phyloP scores from a whole-genome alignment of 2,797 vertebrate species.

The Sebastes jordani region DNA sequence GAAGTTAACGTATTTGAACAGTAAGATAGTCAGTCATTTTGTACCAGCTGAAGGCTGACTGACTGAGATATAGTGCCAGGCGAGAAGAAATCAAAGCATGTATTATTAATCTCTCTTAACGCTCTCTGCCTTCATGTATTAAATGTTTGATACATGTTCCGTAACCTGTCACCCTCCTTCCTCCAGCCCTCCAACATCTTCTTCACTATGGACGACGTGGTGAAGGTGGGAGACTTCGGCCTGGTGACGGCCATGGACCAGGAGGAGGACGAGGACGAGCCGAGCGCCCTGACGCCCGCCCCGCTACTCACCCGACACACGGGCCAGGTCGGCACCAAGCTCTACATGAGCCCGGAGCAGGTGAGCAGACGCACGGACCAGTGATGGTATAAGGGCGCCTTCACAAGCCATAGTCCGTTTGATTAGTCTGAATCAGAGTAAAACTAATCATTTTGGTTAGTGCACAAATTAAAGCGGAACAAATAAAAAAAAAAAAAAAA shows the following conservation, averaged over 20 bases:
- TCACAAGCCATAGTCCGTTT: too few relatives aligned
- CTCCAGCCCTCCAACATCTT: constrained; percentile 98
- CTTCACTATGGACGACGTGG: constrained; percentile 97
- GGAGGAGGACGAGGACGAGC: constrained; percentile 95
- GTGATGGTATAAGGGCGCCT: too few relatives aligned
- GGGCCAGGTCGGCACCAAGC: constrained; percentile 97
- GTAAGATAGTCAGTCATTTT: background rate
- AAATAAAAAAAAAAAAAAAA: too few relatives aligned
- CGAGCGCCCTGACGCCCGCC: constrained; percentile 89
- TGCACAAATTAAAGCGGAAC: too few relatives aligned
- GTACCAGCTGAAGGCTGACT: too few relatives aligned
- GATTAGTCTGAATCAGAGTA: too few relatives aligned
- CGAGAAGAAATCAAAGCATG: too few relatives aligned
- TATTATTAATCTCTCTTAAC: background rate
- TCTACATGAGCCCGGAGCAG: constrained; percentile 99
- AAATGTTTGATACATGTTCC: background rate
- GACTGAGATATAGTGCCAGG: too few relatives aligned
- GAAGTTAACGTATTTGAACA: background rate
- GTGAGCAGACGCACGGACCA: constrained; percentile 66
- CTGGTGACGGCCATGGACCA: constrained; percentile 99
- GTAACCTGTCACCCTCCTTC: background rate
- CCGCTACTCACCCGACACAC: constrained; percentile 94
- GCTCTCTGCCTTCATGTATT: background rate
- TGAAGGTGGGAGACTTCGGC: constrained; percentile 98
- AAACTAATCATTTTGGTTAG: too few relatives aligned